Evolutionary conservation across 2,113 vertebrate genomes (phyloP), one percentile per base, ranked within the genome.

Genomic region (Balaeniceps rex): DNA sequence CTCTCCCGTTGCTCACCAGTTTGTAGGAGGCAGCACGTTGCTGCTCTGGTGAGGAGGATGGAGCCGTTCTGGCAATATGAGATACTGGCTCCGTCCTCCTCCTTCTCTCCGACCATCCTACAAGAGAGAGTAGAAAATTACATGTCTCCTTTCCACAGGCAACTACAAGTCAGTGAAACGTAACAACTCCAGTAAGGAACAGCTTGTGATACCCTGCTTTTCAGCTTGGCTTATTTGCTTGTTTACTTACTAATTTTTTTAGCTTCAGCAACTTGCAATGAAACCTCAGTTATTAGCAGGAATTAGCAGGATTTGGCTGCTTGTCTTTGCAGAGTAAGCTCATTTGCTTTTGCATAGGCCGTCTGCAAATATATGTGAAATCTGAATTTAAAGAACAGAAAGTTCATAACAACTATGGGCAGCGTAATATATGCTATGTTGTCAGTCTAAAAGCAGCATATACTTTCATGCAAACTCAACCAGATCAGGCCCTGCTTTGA

Each of bases 231-330:
- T 40, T 90, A 25, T 86, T 83, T 86, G 29, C 61, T 75, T 95
- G 82, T 95, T 93, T 91, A 79, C 40, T 91, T 24, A 23, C 61
- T 83, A 44, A 60, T 79, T 29, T 78, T 72, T 88, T 58, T 90
- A 76, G 84, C 84, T 70, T 90, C 88, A 64, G 86, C 19, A 10
- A 63, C 76, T 85, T 63, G 66, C 63, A 90, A 31, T 86, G 79
- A 66, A 77, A 92, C 78, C 82, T 77, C 8, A 0, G 64, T 88
- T 88, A 77, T 74, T 86, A 91, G 63, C 65, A 82, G 77, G 91
- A 93, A 90, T 85, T 89, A 96, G 84, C 28, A 90, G 90, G 71
- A 90, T 93, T 95, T 88, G 72, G 49, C 70, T 88, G 63, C 66
- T 74, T 88, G 78, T 46, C 34, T 88, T 83, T 64, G 38, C 25